Evolutionary conservation across 1,140 invertebrate species (phyloP), one percentile per base, ranked within the genome.

Genomic region (Drosophila biarmipes): DNA sequence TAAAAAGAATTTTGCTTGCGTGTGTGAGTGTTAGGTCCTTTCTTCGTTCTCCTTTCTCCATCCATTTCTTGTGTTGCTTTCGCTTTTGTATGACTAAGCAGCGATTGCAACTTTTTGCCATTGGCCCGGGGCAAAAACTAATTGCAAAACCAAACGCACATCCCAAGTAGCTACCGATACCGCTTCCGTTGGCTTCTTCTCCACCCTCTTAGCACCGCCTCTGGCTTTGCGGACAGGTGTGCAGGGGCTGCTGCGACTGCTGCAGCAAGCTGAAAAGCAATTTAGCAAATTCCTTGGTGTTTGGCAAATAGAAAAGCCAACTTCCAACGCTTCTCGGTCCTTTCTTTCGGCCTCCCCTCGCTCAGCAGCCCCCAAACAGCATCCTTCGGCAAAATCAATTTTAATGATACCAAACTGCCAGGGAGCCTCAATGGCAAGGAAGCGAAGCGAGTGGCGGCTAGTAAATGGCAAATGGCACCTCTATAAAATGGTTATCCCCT

Each of bases 101-200:
- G 73, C 80, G 34, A 61, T 67, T 87, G 82, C 84, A 87, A 80
- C 84, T 79, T 87, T 84, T 79, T 84, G 75, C 78, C 71, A 54
- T 49, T 64, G 56, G 63, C 76, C 48, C 64, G 75, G 55, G 61
- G 76, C 75, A 73, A 77, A 87, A 89, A 89, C 84, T 89, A 89
- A 89, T 89, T 89, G 84, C 84, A 80, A 89, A 89, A 67, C 84
- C 84, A 89, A 87, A 89, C 82, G 84, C 79, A 87, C 84, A 69
- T 29, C 52, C 52, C 69, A 68, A 77, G 71, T 58, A 59, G 78
- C 58, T 66, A 24, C 34, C 48, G 48, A 34, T 31, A 10, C 24
- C 19, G 37, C 29, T 40, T 55, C 52, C 49, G 12, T 42, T 58
- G 8, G 8, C 24, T 24, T 5, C 24, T 31, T 31, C 5, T 29